Evolutionary conservation across 2,888 invertebrate genomes (phyloP).

Genomic region (Chymomyza fuscimana): DNA sequence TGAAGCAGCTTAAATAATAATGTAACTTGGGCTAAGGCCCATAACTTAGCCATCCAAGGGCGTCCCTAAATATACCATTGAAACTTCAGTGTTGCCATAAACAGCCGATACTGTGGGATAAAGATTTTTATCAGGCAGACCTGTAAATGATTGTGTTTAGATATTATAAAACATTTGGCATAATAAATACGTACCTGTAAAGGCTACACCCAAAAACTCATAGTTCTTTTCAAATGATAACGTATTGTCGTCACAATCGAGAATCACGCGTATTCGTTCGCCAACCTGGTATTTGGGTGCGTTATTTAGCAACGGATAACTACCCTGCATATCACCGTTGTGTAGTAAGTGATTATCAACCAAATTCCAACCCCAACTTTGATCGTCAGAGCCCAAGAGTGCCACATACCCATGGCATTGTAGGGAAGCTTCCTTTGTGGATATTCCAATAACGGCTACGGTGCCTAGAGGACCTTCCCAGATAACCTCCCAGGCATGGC

Average conservation of each 20-base stretch:
- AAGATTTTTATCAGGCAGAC: constrained; percentile 94
- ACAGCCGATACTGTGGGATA: constrained; percentile 98
- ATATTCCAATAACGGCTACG: constrained; percentile 97
- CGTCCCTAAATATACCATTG: constrained; percentile 98
- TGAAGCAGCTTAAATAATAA: neutral
- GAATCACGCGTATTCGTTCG: constrained; percentile 96
- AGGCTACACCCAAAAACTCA: constrained; percentile 99
- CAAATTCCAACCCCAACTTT: constrained; percentile 99
- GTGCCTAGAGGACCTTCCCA: constrained; percentile 99
- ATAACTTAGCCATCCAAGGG: constrained; percentile 92
- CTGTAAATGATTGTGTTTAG: constrained; percentile 79
- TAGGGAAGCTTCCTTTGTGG: constrained; percentile 95
- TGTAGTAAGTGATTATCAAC: constrained; percentile 98
- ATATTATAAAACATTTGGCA: neutral
- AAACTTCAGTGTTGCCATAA: constrained; percentile 99
- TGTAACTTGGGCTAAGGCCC: neutral
- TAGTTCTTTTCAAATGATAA: constrained; percentile 98
- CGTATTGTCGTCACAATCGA: constrained; percentile 98
- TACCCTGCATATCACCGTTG: constrained; percentile 96
- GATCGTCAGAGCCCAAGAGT: constrained; percentile 95
- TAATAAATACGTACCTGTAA: constrained; percentile 85
- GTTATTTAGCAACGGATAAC: constrained; percentile 96
- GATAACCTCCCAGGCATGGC: constrained; percentile 98
- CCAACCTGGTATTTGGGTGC: constrained; percentile 99
- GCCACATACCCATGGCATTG: constrained; percentile 98